Percentiles rank a stretch among this genome's conserved stretches.
These are phyloP conservation scores for Geodia barretti DNA, from an alignment of 37 sponge, comb jelly and placozoan species.

Conservation along the genomic window DNA sequence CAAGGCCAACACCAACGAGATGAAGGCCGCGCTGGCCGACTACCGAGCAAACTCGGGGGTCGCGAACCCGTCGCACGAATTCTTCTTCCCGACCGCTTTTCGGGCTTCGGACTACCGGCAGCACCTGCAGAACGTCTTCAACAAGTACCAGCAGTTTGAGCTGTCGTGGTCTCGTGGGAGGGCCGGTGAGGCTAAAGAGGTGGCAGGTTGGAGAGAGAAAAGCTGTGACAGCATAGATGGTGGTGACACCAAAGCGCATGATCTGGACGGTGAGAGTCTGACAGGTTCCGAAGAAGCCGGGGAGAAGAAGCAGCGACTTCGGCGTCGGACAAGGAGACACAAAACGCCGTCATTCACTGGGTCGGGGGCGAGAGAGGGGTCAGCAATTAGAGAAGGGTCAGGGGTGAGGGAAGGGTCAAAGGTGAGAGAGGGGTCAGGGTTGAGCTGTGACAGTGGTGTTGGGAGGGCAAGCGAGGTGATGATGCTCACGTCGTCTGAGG, in stretches of 20 bases:
- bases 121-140: constrained; percentile 41
- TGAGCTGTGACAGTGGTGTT: too few species aligned
- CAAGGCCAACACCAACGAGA: constrained; percentile 47
- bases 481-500: too few species aligned
- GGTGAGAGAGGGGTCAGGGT: too few species aligned
- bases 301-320: neutral
- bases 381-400: neutral
- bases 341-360: neutral
- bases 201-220: neutral
- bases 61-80: constrained; percentile 7
- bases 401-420: neutral
- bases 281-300: neutral
- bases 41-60: constrained; percentile 61
- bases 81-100: constrained; percentile 61
- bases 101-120: constrained; percentile 16
- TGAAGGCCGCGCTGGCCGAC: constrained; percentile 72
- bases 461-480: too few species aligned
- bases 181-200: neutral
- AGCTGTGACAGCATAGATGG: too few species aligned
- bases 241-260: neutral
- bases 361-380: neutral
- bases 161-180: neutral
- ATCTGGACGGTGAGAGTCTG: neutral
- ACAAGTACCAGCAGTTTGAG: constrained; percentile 47
- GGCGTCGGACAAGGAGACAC: neutral